Base-by-base conservation (phyloP, 2,113 vertebrate genomes). In the Tragelaphus strepsiceros region DNA sequence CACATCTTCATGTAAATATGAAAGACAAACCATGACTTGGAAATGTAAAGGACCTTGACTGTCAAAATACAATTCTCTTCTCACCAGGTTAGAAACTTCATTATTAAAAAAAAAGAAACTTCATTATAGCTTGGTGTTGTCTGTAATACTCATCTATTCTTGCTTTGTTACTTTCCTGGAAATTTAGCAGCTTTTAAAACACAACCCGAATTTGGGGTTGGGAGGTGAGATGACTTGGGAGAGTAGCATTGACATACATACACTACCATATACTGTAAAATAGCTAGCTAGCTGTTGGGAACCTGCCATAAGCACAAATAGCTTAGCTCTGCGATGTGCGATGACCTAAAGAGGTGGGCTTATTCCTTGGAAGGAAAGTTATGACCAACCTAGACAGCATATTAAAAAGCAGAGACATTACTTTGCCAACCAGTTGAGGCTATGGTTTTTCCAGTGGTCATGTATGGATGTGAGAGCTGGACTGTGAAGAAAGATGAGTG, bases 181-280 rank as follows among this genome's bases (percentile, higher is more conserved):
- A 71, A 71, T 39, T 71, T 71, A 39, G n/a, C 19, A 39, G 67
- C 19, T 22, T 39, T 39, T 71, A 71, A 71, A 71, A 71, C 67
- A 22, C n/a, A 39, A 71, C 5, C 21, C 0, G 2, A 39, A 22
- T 71, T 71, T 71, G 19, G 67, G 67, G n/a, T 12, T 0, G 19
- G 19, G 64, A 2, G 67, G 67, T 22, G n/a, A 71, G 64, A 71
- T 39, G 67, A 22, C 67, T 71, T 71, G n/a, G 21, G n/a, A 71
- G 67, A 39, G n/a, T 71, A 35, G n/a, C 19, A 11, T 1, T 71
- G 67, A 39, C 1, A 39, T 71, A 12, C 22, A 39, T 22, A 39
- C n/a, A 39, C 19, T 71, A 22, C 67, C 19, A 39, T 71, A 12
- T 39, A 71, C 67, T 39, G 10, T 71, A 22, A 71, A 39, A 12